Conservation (phyloP, 2,888 invertebrate genomes). For the Eubasilissa splendida region DNA sequence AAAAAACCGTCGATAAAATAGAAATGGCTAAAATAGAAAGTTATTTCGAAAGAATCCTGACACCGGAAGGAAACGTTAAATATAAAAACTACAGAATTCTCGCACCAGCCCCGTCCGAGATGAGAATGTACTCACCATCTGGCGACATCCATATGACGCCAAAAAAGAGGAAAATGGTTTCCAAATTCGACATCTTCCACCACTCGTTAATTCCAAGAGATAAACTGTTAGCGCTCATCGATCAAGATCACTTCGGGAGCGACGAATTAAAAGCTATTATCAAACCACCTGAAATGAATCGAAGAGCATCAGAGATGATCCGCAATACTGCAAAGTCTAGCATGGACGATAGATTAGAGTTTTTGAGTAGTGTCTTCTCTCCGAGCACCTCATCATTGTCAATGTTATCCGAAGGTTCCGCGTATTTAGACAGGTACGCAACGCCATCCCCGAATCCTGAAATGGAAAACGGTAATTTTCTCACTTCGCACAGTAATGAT, state of each 20-base stretch:
- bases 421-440: slow-evolving; percentile 4
- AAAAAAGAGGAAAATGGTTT: slow-evolving; percentile 65
- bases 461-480: not conserved
- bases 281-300: slow-evolving; percentile 65
- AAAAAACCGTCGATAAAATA: slow-evolving; percentile 63
- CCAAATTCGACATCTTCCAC: slow-evolving; percentile 66
- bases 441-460: slow-evolving; percentile 34
- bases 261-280: slow-evolving; percentile 69
- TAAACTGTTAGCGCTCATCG: slow-evolving; percentile 67
- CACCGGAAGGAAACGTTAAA: slow-evolving; percentile 67
- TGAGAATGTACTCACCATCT: slow-evolving; percentile 67
- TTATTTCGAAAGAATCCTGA: slow-evolving; percentile 63
- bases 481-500: slow-evolving; percentile 51
- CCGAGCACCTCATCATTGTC: slow-evolving; percentile 64
- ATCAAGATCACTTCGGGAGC: slow-evolving; percentile 67
- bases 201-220: slow-evolving; percentile 66
- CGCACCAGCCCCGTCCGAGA: slow-evolving; percentile 63
- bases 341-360: slow-evolving; percentile 55
- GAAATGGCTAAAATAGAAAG: slow-evolving; percentile 60
- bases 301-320: slow-evolving; percentile 49
- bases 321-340: slow-evolving; percentile 50
- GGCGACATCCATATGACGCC: slow-evolving; percentile 67
- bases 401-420: slow-evolving; percentile 59
- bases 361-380: slow-evolving; percentile 67
- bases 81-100: slow-evolving; percentile 65